These are phyloP conservation scores for Epizoanthus stellaris DNA, from an alignment of 92 coral and sea anemone genomes.

Conservation along the genomic window DNA sequence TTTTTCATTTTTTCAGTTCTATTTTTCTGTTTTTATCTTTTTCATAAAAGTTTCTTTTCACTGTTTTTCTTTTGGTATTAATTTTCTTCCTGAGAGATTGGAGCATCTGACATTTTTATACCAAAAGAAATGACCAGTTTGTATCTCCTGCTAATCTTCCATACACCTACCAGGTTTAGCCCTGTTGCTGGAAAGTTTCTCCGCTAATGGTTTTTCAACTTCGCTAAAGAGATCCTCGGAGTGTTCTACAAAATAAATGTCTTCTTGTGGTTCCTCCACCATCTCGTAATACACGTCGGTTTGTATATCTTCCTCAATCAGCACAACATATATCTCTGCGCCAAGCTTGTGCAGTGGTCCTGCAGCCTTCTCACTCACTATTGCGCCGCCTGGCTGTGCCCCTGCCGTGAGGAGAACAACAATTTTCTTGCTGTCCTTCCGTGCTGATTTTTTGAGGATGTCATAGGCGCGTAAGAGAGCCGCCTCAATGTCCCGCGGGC, in stretches of 20 bases:
- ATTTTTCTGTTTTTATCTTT: too few relatives aligned
- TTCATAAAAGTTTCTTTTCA: too few relatives aligned
- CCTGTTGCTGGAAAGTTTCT: neutral
- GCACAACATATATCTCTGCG: constrained; percentile 14
- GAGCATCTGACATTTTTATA: too few relatives aligned
- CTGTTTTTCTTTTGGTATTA: too few relatives aligned
- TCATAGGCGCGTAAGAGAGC: neutral
- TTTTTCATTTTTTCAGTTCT: too few relatives aligned
- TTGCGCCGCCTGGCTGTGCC: neutral
- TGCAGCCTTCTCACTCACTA: neutral
- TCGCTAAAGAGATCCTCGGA: neutral
- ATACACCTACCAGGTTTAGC: neutral
- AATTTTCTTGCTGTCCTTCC: constrained; percentile 11
- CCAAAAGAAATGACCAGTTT: too few relatives aligned
- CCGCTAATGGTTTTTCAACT: neutral
- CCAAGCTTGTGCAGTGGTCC: constrained; percentile 8
- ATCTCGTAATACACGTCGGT: constrained; percentile 17
- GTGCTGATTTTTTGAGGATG: neutral
- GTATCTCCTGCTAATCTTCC: too few relatives aligned
- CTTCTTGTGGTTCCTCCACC: neutral
- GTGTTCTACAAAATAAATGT: neutral
- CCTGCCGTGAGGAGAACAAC: constrained; percentile 26
- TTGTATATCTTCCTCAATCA: neutral
- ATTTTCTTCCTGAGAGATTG: too few relatives aligned
- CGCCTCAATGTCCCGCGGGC: neutral